phyloP scores from a whole-genome alignment of 2,888 invertebrate species.

The Cynaeus angustus region DNA sequence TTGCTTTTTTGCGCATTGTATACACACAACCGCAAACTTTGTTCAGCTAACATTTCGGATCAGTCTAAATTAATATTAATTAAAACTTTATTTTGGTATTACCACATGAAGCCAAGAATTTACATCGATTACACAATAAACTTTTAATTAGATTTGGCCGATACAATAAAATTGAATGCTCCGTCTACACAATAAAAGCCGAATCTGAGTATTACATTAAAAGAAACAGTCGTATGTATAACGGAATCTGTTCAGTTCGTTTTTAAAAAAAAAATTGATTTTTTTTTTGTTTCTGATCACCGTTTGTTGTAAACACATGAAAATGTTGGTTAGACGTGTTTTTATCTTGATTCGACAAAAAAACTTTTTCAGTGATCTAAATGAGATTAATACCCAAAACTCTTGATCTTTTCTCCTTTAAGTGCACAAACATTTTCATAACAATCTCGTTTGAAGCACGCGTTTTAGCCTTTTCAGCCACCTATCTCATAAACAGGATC shows the following conservation, averaged over 20 bases:
- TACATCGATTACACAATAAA: conserved; percentile 31
- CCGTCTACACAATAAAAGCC: background rate
- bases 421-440: conserved; percentile 11
- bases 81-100: conserved; percentile 34
- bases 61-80: conserved; percentile 26
- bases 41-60: conserved; percentile 22
- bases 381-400: background rate
- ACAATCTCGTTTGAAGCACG: background rate
- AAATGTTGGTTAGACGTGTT: no score
- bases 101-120: conserved; percentile 36
- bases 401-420: background rate
- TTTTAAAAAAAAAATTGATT: no score
- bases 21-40: conserved; percentile 18
- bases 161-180: background rate
- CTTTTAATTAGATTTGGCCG: conserved; percentile 28
- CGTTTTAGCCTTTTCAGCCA: conserved; percentile 11
- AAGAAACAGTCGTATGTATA: background rate
- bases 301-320: no score
- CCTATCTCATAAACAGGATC: conserved; percentile 29
- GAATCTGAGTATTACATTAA: background rate
- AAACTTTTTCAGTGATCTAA: no score
- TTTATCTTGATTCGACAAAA: no score
- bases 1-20: conserved; percentile 2
- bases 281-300: no score
- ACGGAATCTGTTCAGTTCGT: no score